Evolutionary conservation across 2,797 vertebrate species (phyloP).

Genomic region (Helostoma temminkii): DNA sequence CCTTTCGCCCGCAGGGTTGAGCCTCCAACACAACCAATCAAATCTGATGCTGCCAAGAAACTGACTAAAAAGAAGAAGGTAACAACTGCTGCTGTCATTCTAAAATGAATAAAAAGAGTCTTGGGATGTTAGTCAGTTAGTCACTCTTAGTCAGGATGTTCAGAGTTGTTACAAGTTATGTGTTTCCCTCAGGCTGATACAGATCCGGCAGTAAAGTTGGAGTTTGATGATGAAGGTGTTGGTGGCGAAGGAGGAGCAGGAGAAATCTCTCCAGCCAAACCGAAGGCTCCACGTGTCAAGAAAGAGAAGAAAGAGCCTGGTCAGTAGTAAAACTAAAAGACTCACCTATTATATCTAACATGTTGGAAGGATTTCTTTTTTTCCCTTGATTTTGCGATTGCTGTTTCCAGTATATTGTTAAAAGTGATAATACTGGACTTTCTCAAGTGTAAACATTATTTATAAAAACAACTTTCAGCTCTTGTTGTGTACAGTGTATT

Average conservation of each 20-base stretch:
- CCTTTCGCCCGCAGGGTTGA: slow-evolving; percentile 93
- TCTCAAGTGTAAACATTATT: slow-evolving; percentile 1
- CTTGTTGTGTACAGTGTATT: background rate
- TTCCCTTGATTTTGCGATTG: background rate
- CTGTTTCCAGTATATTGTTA: background rate
- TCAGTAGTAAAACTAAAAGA: slow-evolving; percentile 60
- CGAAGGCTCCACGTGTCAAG: slow-evolving; percentile 88
- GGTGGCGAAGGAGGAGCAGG: slow-evolving; percentile 82
- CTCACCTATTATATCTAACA: background rate
- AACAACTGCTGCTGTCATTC: background rate
- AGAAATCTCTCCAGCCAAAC: slow-evolving; percentile 84
- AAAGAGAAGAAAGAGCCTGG: slow-evolving; percentile 96
- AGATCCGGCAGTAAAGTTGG: slow-evolving; percentile 89
- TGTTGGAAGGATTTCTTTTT: background rate
- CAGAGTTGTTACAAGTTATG: background rate
- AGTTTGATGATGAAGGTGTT: slow-evolving; percentile 92
- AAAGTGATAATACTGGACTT: background rate
- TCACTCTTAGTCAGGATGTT: too few species aligned
- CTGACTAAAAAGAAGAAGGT: slow-evolving; percentile 96
- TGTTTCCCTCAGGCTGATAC: slow-evolving; percentile 84
- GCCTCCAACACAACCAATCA: slow-evolving; percentile 91
- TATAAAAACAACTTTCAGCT: background rate
- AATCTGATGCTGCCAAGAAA: slow-evolving; percentile 93
- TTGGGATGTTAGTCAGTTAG: too few species aligned
- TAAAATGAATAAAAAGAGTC: rapidly evolving